Evolutionary conservation across 1,140 invertebrate species (phyloP), one percentile per base, ranked within the genome.

Genomic region (Telenomus remus): DNA sequence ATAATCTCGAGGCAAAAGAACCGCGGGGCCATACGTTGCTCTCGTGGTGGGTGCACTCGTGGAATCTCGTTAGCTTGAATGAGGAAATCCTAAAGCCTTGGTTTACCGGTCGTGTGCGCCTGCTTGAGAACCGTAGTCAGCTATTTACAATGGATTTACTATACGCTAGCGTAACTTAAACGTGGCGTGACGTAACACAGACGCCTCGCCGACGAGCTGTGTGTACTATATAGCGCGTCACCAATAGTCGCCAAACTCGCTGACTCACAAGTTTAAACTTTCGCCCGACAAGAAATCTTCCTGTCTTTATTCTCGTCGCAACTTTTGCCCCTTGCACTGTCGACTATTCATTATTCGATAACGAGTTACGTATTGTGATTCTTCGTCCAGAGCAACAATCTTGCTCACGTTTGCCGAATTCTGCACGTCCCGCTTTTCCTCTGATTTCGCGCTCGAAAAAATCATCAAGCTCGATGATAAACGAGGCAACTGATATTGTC

Each of bases 101-200:
- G 68, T 78, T 80, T 70, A 74, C 71, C 71, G 74, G 74, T 48
- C 37, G 59, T 50, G 68, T 50, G 68, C 60, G 72, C 73, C 71
- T 57, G 69, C 64, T 71, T 66, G 68, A 71, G 76, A 74, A 75
- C 79, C 69, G 59, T 63, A 76, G 79, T 78, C 72, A 74, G 76
- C 79, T 79, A 80, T 81, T 81, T 81, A 82, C 75, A 75, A 78
- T 78, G 77, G 78, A 80, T 80, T 81, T 82, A 78, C 55, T 59
- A 63, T 63, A 64, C 55, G 57, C 51, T 54, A 72, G 60, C 73
- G 76, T 74, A 80, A 80, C 76, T 77, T 80, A 75, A 79, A 81
- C 64, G 73, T 75, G 71, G 71, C 76, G 71, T 79, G 63, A 75
- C 72, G 64, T 76, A 68, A 79, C 68, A 70, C 77, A 75, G 68